Conservation (phyloP, 2,888 invertebrate genomes). For the Crioceris asparagi region DNA sequence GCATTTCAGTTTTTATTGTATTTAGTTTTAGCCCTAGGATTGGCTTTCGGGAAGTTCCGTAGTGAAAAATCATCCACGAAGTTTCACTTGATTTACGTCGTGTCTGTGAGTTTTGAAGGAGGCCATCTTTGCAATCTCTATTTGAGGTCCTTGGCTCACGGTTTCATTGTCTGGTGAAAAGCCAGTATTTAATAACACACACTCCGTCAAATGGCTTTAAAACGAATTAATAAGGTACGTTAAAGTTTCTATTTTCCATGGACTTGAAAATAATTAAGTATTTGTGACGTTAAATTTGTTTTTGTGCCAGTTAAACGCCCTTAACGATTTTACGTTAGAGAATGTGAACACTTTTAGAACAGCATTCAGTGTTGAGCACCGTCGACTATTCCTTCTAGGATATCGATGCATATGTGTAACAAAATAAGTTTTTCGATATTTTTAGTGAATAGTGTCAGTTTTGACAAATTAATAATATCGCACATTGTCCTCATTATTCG, state of each 20-base stretch:
- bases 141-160: slow-evolving; percentile 76
- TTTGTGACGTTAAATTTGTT: slow-evolving; percentile 20
- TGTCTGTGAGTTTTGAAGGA: slow-evolving; percentile 67
- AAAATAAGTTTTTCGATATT: too few species aligned
- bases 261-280: slow-evolving; percentile 18
- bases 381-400: too few species aligned
- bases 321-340: slow-evolving; percentile 50
- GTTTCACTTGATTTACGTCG: slow-evolving; percentile 52
- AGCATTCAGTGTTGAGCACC: too few species aligned
- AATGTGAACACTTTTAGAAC: too few species aligned
- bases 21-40: slow-evolving; percentile 17
- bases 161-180: slow-evolving; percentile 72
- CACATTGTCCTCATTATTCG: too few species aligned
- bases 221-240: slow-evolving; percentile 93
- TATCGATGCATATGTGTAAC: too few species aligned
- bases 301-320: slow-evolving; percentile 40
- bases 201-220: slow-evolving; percentile 81
- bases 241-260: slow-evolving; percentile 31
- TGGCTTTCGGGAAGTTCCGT: slow-evolving; percentile 12
- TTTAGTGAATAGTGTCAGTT: too few species aligned
- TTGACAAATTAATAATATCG: too few species aligned
- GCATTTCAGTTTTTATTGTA: slow-evolving; percentile 22
- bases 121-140: slow-evolving; percentile 80
- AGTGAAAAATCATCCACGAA: slow-evolving; percentile 20
- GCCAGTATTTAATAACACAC: slow-evolving; percentile 62